phyloP scores from a whole-genome alignment of 2,888 invertebrate species.

The Melitaea athalia region DNA sequence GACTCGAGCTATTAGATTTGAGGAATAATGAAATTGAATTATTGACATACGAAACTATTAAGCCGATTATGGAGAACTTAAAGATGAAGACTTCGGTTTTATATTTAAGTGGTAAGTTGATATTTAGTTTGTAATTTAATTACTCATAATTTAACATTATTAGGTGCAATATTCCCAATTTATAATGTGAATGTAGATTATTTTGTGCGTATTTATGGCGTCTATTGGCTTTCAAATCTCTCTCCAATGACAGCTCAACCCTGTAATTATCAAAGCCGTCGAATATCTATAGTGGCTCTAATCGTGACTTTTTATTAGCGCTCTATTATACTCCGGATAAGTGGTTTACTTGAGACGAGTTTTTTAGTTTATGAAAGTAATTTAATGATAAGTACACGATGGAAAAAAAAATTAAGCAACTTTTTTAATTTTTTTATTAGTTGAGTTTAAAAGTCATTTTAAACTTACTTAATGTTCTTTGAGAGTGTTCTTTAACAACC shows the following conservation, averaged over 20 bases:
- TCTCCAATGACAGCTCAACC: neutral
- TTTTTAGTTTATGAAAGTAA: neutral
- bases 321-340: neutral
- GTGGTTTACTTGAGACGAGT: neutral
- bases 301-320: neutral
- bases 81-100: slow-evolving; percentile 79
- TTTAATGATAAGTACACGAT: too few relatives aligned
- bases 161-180: neutral
- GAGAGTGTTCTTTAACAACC: too few relatives aligned
- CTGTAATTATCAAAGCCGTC: neutral
- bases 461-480: too few relatives aligned
- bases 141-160: neutral
- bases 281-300: neutral
- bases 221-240: neutral
- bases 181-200: too few relatives aligned
- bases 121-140: too few relatives aligned
- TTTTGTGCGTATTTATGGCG: neutral
- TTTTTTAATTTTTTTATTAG: too few relatives aligned
- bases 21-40: slow-evolving; percentile 89
- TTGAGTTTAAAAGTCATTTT: too few relatives aligned
- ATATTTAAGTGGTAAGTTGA: slow-evolving; percentile 71
- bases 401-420: too few relatives aligned
- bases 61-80: slow-evolving; percentile 89
- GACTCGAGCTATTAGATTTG: slow-evolving; percentile 88
- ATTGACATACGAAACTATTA: slow-evolving; percentile 87